Evolutionary conservation across 2,888 invertebrate genomes (phyloP), one percentile per base, ranked within the genome.

Genomic region (Blomia tropicalis): DNA sequence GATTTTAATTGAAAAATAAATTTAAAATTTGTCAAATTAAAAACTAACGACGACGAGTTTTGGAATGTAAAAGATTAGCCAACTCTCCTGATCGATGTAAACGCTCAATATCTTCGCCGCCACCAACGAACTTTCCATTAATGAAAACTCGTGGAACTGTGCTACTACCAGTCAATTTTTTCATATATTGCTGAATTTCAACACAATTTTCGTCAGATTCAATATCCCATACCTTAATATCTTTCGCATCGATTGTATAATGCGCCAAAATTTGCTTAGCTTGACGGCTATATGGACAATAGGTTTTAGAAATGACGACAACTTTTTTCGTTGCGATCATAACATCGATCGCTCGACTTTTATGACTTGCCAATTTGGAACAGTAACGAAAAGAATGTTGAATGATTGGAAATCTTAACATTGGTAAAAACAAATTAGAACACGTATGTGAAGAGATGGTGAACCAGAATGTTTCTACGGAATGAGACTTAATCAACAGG

Each of bases 121-220:
- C 95, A 4, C 95, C 95, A 63, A 95, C 78, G 72, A 84, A 95
- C 71, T 83, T 81, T 1, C 89, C 89, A 70, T 88, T 83, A 43
- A 95, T 82, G 74, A 95, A 96, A 1, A 95, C 91, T 71, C 93
- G 81, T 0, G 96, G 96, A 1, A 96, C 91, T 85, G 51, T 47
- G 7, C 7, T 7, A 43, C 83, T 84, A 36, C 91, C 91, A 27
- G 91, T 90, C 25, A 91, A 79, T 69, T 82, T 77, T 4, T 79
- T 79, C 59, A 95, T 77, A 69, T 85, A 81, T 31, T 81, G 79
- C 74, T 93, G 93, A 66, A 95, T 85, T 54, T 78, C 81, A 59
- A 80, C 77, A 0, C 83, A 83, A 73, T 90, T 86, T 14, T 83
- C 80, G 65, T 85, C 79, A 47, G 81, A 77, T 70, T 93, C 87